Evolutionary conservation across 2,113 vertebrate species (phyloP).

Genomic region (Sinocyclocheilus maitianheensis): DNA sequence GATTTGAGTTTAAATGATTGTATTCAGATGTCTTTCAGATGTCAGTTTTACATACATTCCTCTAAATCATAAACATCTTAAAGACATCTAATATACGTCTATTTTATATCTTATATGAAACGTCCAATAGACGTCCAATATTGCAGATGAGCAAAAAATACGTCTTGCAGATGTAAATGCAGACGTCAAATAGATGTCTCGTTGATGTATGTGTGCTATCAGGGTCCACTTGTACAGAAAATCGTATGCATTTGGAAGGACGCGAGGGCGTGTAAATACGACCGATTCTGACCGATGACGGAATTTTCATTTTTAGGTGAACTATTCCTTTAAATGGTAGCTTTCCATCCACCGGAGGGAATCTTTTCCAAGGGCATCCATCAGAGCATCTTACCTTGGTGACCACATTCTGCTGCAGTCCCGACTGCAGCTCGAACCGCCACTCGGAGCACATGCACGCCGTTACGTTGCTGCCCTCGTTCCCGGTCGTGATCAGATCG

Average conservation of each 20-base stretch:
- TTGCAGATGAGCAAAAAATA: too few relatives aligned
- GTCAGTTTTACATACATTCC: too few relatives aligned
- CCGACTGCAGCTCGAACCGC: conserved; percentile 86
- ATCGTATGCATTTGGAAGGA: neutral
- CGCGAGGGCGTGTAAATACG: neutral
- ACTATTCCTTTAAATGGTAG: conserved; percentile 22
- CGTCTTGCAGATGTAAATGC: too few relatives aligned
- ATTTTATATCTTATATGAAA: too few relatives aligned
- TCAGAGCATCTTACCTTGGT: conserved; percentile 82
- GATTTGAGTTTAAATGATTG: neutral
- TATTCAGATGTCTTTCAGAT: too few relatives aligned
- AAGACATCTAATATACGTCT: too few relatives aligned
- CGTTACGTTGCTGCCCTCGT: conserved; percentile 62
- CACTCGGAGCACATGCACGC: conserved; percentile 84
- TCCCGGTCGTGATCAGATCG: conserved; percentile 58
- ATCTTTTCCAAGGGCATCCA: conserved; percentile 29
- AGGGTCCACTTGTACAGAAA: neutral
- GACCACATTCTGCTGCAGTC: conserved; percentile 93
- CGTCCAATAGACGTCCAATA: too few relatives aligned
- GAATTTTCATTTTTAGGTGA: neutral
- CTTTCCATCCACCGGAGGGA: conserved; percentile 18
- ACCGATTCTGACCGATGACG: neutral
- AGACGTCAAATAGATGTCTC: too few relatives aligned
- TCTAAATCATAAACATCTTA: too few relatives aligned
- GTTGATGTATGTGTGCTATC: too few relatives aligned